phyloP scores from a whole-genome alignment of 2,113 vertebrate species.

The Spea multiplicata region DNA sequence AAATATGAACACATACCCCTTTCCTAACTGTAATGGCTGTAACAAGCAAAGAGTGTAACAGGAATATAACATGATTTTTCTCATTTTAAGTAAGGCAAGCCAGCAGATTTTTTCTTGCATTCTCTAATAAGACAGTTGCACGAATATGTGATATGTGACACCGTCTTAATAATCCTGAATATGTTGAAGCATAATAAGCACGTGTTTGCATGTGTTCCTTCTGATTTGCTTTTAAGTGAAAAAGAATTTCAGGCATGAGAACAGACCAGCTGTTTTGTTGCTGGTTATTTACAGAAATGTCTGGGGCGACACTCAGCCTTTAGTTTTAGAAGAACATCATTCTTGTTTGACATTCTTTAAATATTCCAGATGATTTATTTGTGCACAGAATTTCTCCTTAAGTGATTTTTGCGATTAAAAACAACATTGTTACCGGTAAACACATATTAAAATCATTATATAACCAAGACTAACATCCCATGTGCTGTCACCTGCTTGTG shows the following conservation, averaged over 20 bases:
- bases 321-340: not conserved
- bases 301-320: conserved; percentile 3
- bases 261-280: conserved; percentile 5
- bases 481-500: too few relatives aligned
- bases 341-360: not conserved
- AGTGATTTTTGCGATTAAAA: too few relatives aligned
- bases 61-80: too few relatives aligned
- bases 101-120: too few relatives aligned
- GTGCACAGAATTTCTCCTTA: not conserved
- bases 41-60: too few relatives aligned
- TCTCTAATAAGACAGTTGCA: not conserved
- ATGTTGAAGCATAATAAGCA: not conserved
- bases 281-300: conserved; percentile 6
- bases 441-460: too few relatives aligned
- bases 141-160: not conserved
- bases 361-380: not conserved
- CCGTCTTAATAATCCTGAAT: not conserved
- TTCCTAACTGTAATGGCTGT: too few relatives aligned
- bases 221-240: conserved; percentile 9
- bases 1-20: too few relatives aligned
- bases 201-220: conserved; percentile 10
- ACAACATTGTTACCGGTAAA: too few relatives aligned
- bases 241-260: conserved; percentile 33
- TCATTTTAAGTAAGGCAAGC: too few relatives aligned
- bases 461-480: too few relatives aligned